phyloP scores from a whole-genome alignment of 2,888 invertebrate species.

The Villa cingulata region DNA sequence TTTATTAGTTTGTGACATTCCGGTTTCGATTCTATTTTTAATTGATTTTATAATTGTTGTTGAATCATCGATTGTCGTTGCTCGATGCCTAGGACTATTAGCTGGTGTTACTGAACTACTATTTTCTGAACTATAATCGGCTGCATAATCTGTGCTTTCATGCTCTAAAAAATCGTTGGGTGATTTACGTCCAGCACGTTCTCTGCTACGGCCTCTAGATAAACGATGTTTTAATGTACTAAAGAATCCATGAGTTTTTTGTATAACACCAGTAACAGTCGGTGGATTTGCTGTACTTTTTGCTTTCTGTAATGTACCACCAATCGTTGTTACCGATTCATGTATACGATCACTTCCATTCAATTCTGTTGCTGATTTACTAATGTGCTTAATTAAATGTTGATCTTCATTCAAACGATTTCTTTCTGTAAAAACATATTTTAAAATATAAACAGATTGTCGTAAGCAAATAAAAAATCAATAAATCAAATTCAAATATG shows the following conservation, averaged over 20 bases:
- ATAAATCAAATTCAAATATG: no score
- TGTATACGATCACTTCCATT: constrained; percentile 46
- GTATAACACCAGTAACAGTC: constrained; percentile 57
- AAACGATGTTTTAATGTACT: constrained; percentile 68
- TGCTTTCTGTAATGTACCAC: constrained; percentile 39
- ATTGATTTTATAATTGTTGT: constrained; percentile 30
- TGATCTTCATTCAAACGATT: constrained; percentile 15
- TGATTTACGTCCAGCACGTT: constrained; percentile 45
- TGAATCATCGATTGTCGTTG: constrained; percentile 43
- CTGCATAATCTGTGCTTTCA: constrained; percentile 59
- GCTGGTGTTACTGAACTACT: constrained; percentile 50
- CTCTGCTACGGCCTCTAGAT: constrained; percentile 59
- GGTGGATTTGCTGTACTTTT: constrained; percentile 32
- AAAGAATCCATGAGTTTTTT: constrained; percentile 72
- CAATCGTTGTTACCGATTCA: constrained; percentile 38
- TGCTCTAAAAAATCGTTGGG: constrained; percentile 44
- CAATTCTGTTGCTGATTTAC: constrained; percentile 70
- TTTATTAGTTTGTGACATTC: no score
- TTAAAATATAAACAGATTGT: no score
- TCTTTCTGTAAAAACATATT: constrained; percentile 3
- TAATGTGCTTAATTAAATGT: constrained; percentile 49
- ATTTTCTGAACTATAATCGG: constrained; percentile 68
- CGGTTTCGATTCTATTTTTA: constrained; percentile 22
- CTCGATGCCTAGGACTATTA: constrained; percentile 61
- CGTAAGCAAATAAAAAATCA: no score